Conservation (phyloP, 2,888 invertebrate species). For the Sphaerophoria taeniata region DNA sequence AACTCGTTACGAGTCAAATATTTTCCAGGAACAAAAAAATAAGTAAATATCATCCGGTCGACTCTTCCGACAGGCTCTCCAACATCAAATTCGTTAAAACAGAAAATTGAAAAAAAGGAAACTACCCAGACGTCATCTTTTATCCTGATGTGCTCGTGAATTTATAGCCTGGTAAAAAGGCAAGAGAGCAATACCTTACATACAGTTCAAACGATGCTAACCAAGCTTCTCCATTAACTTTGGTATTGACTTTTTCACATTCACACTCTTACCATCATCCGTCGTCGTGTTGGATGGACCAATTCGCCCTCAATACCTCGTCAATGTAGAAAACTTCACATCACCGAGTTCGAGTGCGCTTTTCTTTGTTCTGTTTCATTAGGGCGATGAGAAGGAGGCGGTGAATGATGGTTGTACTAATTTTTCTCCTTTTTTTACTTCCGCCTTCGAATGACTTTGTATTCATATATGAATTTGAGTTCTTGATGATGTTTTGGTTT, state of each 20-base stretch:
- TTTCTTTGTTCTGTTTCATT: slow-evolving; percentile 44
- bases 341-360: neutral
- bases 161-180: slow-evolving; percentile 28
- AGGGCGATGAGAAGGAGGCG: slow-evolving; percentile 29
- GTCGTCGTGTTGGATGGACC: no score
- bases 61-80: slow-evolving; percentile 36
- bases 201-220: slow-evolving; percentile 32
- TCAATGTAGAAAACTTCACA: neutral
- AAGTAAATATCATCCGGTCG: slow-evolving; percentile 43
- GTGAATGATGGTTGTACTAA: slow-evolving; percentile 37
- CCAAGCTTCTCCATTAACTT: slow-evolving; percentile 64
- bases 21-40: slow-evolving; percentile 12
- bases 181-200: slow-evolving; percentile 36
- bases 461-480: slow-evolving; percentile 2
- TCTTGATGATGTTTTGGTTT: slow-evolving; percentile 36
- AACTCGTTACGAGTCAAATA: slow-evolving; percentile 57
- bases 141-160: slow-evolving; percentile 33
- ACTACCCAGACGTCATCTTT: slow-evolving; percentile 44
- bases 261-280: neutral
- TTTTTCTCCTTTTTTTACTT: slow-evolving; percentile 6
- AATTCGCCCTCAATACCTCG: neutral
- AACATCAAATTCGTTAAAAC: slow-evolving; percentile 27
- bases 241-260: slow-evolving; percentile 68
- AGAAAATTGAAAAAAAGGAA: slow-evolving; percentile 7
- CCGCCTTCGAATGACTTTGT: slow-evolving; percentile 42